Base-by-base conservation (phyloP, 2,113 vertebrate genomes). In the Lagopus muta region DNA sequence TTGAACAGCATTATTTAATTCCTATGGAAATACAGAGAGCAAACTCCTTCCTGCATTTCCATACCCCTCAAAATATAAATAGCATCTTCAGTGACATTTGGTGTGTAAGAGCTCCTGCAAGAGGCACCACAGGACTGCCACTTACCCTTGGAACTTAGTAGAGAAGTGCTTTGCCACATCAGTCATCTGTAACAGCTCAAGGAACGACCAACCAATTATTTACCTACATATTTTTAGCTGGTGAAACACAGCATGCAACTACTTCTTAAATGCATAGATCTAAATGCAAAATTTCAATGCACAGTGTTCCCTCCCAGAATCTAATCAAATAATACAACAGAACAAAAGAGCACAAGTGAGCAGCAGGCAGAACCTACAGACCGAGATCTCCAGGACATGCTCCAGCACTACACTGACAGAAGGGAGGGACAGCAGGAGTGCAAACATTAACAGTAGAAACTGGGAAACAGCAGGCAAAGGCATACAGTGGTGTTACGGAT, bases 401-500 rank as follows among this genome's bases (percentile, higher is more conserved):
- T 48, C 25, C 28, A 1, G 55, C 2, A 1, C 6, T 25, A 5
- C 13, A 1, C 16, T 4, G 54, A 28, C 6, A 25, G 38, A 40
- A 38, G 50, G 57, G 28, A 30, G 38, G 58, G 65, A 24, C 32
- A 15, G 22, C 10, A 20, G 43, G 65, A 12, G 52, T 1, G 13
- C 36, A 3, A 1, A 4, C 19, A 0, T 17, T 4, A 20, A 36
- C 1, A 4, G 22, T 3, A 13, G 7, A 10, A 8, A 1, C n/a
- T 30, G 45, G 3, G 20, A 17, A 8, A 25, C 16, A 47, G 52
- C 52, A 22, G 42, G n/a, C 45, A 48, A 40, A 8, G 7, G 5
- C 2, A 5, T 2, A 6, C 1, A 1, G 5, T 1, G 20, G 21
- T 14, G 55, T 15, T 34, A 20, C 0, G 5, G 5, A 20, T 3